Evolutionary conservation across 2,113 vertebrate genomes (phyloP).

Genomic region (Pimephales promelas): DNA sequence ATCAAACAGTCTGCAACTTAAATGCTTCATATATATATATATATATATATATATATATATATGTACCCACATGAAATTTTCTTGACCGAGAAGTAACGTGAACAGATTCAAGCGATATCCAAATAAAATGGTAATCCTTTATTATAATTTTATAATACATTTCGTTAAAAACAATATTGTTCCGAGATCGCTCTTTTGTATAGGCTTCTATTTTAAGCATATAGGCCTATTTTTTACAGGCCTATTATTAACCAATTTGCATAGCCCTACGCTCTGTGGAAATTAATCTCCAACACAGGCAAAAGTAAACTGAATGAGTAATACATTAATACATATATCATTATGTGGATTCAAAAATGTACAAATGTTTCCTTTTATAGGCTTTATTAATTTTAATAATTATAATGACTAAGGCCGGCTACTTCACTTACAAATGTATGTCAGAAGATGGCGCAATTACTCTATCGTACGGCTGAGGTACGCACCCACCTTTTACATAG

Average conservation of each 20-base stretch:
- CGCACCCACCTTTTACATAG: too few species aligned
- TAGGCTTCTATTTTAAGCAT: neutral
- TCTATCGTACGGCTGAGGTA: neutral
- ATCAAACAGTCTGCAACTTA: neutral
- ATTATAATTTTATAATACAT: neutral
- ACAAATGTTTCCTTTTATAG: neutral
- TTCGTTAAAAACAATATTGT: neutral
- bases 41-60: too few species aligned
- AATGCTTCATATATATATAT: neutral
- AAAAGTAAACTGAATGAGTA: too few species aligned
- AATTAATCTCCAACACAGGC: too few species aligned
- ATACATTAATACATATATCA: neutral
- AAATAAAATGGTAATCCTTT: neutral
- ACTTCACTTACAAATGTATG: neutral
- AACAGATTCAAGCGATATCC: neutral
- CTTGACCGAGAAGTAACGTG: neutral
- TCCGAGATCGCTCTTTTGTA: neutral
- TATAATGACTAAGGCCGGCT: neutral
- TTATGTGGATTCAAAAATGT: neutral
- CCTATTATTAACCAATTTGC: neutral
- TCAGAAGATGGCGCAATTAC: conserved; percentile 51
- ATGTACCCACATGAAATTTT: neutral
- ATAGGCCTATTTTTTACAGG: too few species aligned
- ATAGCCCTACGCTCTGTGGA: neutral
- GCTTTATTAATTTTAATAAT: too few species aligned